Evolutionary conservation across 1,140 invertebrate species (phyloP), one percentile per base, ranked within the genome.

Genomic region (Hylyphantes graminicola): DNA sequence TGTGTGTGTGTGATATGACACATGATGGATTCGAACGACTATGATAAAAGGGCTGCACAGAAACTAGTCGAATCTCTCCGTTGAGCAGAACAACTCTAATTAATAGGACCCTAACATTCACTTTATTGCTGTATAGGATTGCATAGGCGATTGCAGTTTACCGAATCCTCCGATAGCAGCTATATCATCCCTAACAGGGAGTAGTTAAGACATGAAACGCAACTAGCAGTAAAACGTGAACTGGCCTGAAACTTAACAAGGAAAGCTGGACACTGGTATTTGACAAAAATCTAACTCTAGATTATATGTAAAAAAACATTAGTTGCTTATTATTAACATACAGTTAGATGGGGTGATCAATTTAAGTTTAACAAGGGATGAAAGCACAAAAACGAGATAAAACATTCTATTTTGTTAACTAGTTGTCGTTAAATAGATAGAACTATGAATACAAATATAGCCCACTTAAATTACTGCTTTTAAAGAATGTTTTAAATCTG

Each of bases 1-100:
- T 63, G 68, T 72, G 59, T n/a, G n/a, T n/a, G 68, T 57, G 80
- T 83, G 80, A 83, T 83, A 83, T 83, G 80, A 83, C 59, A 83
- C 70, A 83, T 59, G 63, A 83, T 81, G 72, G 68, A 59, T 61
- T 63, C 68, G 63, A 65, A 51, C 61, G 63, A 82, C 70, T 81
- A 68, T 72, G 48, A 63, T 57, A 21, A 73, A 13, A 53, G 80
- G 72, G 80, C 80, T 83, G 80, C 80, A 83, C 80, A 83, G 80
- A 83, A 72, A 53, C 13, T 12, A 48, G 12, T 54, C 55, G 53
- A 21, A 54, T 55, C 72, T 50, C 50, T 73, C 72, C 13, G 12
- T 70, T 70, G 68, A 70, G 68, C 68, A 70, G 35, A 35, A 35
- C 35, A 35, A 35, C 35, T 35, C 35, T 35, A 35, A 35, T 70